A percentile compares a stretch with the other conserved stretches of the same genome.
These are phyloP conservation scores for Amphiprion clarkii DNA, from an alignment of 2,797 vertebrate species.

Conservation along the genomic window DNA sequence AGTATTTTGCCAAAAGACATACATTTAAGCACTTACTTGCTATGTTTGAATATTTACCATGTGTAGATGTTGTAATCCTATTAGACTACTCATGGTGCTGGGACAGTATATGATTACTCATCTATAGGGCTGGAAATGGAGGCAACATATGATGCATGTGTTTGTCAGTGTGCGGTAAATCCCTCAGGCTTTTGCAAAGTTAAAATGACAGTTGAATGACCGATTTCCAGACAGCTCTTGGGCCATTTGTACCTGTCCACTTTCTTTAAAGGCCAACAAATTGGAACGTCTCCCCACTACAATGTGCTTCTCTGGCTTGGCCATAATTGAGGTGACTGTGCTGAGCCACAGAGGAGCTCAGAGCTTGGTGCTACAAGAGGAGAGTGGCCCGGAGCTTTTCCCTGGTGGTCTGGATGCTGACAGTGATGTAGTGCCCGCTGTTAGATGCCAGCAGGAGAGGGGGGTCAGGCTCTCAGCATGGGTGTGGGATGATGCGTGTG, in stretches of 20 bases:
- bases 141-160: slow-evolving; percentile 33
- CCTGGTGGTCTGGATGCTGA: slow-evolving; percentile 88
- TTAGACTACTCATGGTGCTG: slow-evolving; percentile 27
- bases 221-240: slow-evolving; percentile 57
- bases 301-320: slow-evolving; percentile 62
- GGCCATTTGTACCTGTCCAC: slow-evolving; percentile 80
- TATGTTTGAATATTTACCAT: slow-evolving; percentile 53
- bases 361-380: slow-evolving; percentile 66
- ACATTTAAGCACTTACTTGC: slow-evolving; percentile 8
- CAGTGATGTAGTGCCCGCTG: slow-evolving; percentile 91
- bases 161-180: slow-evolving; percentile 38
- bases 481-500: slow-evolving; percentile 65
- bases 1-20: slow-evolving; percentile 8
- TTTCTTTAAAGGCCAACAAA: slow-evolving; percentile 78
- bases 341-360: slow-evolving; percentile 65
- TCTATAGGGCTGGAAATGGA: slow-evolving; percentile 29
- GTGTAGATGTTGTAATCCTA: slow-evolving; percentile 44
- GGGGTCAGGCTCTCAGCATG: slow-evolving; percentile 72
- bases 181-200: slow-evolving; percentile 36
- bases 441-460: slow-evolving; percentile 84
- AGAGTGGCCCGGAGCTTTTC: slow-evolving; percentile 83
- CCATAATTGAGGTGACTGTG: slow-evolving; percentile 81
- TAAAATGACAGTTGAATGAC: slow-evolving; percentile 65
- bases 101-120: slow-evolving; percentile 48
- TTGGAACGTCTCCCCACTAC: slow-evolving; percentile 70